A percentile compares a stretch with the other conserved stretches of the same genome.
phyloP scores from a whole-genome alignment of 2,797 vertebrate genomes.

The Stomatorhinus walkeri region DNA sequence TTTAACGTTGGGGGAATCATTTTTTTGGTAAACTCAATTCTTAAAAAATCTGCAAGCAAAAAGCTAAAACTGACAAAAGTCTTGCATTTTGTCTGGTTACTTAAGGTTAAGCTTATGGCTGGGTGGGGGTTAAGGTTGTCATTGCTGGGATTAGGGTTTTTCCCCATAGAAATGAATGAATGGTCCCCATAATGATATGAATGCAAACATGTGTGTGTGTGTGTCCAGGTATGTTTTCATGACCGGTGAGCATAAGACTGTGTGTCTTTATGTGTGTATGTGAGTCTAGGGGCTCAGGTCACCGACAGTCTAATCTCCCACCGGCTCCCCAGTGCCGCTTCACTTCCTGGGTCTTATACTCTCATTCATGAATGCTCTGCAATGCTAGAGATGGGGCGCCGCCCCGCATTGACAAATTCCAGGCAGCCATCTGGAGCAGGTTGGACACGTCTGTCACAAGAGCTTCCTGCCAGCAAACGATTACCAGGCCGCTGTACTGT shows the following conservation, averaged over 20 bases:
- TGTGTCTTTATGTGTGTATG: constrained; percentile 29
- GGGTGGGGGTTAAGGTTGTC: not conserved
- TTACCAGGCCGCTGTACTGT: not conserved
- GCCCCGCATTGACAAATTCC: constrained; percentile 36
- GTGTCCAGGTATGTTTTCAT: constrained; percentile 25
- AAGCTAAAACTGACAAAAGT: not conserved
- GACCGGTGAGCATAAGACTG: not conserved
- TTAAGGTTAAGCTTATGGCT: not conserved
- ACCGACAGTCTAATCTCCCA: constrained; percentile 26
- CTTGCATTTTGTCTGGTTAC: not conserved
- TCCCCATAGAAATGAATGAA: not conserved
- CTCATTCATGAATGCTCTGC: constrained; percentile 43
- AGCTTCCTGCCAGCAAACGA: constrained; percentile 23
- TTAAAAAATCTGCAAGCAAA: not conserved
- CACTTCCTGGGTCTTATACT: constrained; percentile 26
- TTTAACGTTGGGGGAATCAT: not conserved
- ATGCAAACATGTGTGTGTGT: not conserved
- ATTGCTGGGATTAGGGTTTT: not conserved
- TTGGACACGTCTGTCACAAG: constrained; percentile 29
- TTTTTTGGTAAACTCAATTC: not conserved
- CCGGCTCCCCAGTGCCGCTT: not conserved
- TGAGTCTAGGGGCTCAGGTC: constrained; percentile 31
- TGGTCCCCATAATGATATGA: not conserved
- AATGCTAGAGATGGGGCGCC: constrained; percentile 32
- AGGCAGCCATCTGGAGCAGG: constrained; percentile 38